These are phyloP conservation scores for Andrena praecox DNA, from an alignment of 2,888 invertebrate genomes.

Conservation along the genomic window DNA sequence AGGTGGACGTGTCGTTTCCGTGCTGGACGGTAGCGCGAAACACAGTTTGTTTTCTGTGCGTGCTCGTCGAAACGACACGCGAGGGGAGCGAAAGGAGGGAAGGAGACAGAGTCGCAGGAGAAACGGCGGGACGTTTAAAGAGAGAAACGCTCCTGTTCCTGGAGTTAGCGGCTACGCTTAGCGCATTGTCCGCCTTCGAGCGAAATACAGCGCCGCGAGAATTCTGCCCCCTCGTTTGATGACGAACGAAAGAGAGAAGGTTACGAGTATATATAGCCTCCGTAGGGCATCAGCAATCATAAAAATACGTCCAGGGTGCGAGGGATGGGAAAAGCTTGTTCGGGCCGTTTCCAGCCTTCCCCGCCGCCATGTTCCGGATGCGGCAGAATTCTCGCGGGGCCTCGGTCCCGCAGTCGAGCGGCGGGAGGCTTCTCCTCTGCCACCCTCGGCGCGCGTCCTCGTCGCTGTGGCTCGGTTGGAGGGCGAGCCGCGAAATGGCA, in stretches of 20 bases:
- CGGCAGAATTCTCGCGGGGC: slow-evolving; percentile 34
- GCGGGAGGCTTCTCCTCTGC: slow-evolving; percentile 64
- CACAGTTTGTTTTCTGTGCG: slow-evolving; percentile 38
- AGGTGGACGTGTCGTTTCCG: not conserved
- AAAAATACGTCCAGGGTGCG: slow-evolving; percentile 20
- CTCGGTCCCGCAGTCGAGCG: slow-evolving; percentile 27
- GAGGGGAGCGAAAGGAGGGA: slow-evolving; percentile 61
- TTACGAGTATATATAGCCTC: not conserved
- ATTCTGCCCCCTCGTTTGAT: slow-evolving; percentile 21
- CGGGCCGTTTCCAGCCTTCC: not conserved
- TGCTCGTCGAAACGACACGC: slow-evolving; percentile 69
- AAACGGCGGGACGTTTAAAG: slow-evolving; percentile 52
- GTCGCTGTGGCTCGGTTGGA: slow-evolving; percentile 45
- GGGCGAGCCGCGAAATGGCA: slow-evolving; percentile 82
- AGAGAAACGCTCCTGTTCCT: slow-evolving; percentile 70
- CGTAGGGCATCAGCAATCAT: not conserved
- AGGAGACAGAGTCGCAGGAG: slow-evolving; percentile 75
- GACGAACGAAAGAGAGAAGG: not conserved
- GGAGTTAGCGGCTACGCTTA: slow-evolving; percentile 72
- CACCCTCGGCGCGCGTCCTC: slow-evolving; percentile 60
- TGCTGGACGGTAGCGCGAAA: slow-evolving; percentile 3
- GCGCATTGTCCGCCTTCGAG: slow-evolving; percentile 62
- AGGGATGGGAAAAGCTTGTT: not conserved
- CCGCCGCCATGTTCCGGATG: not conserved
- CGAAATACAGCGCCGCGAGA: slow-evolving; percentile 44